These are phyloP conservation scores for Orius insidiosus DNA, from an alignment of 1,140 invertebrate species.

Conservation along the genomic window DNA sequence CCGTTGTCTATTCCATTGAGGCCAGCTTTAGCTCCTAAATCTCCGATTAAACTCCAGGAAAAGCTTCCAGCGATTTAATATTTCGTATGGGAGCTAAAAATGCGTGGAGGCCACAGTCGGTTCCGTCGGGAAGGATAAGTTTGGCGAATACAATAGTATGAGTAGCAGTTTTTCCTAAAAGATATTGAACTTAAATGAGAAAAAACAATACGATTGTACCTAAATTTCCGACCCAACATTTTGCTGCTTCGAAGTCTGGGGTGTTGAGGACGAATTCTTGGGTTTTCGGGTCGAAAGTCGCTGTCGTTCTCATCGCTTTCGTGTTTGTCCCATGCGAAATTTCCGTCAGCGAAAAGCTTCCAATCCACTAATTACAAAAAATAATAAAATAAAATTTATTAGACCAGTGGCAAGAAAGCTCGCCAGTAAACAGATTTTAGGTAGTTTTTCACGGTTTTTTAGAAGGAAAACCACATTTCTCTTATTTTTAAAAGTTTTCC, in stretches of 20 bases:
- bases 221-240: slow-evolving; percentile 87
- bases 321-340: slow-evolving; percentile 87
- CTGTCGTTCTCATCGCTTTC: slow-evolving; percentile 74
- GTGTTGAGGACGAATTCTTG: slow-evolving; percentile 78
- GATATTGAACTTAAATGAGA: too few species aligned
- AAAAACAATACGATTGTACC: slow-evolving; percentile 31
- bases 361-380: slow-evolving; percentile 24
- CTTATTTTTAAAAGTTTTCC: too few species aligned
- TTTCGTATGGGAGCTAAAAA: slow-evolving; percentile 72
- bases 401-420: background rate
- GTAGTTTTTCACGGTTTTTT: background rate
- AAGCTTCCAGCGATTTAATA: slow-evolving; percentile 49
- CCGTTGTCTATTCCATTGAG: slow-evolving; percentile 84
- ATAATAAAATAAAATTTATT: background rate
- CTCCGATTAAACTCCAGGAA: slow-evolving; percentile 52
- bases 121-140: slow-evolving; percentile 54
- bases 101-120: slow-evolving; percentile 67
- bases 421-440: background rate
- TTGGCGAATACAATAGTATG: slow-evolving; percentile 80
- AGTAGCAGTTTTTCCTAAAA: slow-evolving; percentile 55
- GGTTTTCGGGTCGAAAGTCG: slow-evolving; percentile 61
- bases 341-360: slow-evolving; percentile 83
- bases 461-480: background rate
- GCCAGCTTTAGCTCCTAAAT: slow-evolving; percentile 78
- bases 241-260: slow-evolving; percentile 84